Evolutionary conservation across 2,797 vertebrate genomes (phyloP).

Genomic region (Thaleichthys pacificus): DNA sequence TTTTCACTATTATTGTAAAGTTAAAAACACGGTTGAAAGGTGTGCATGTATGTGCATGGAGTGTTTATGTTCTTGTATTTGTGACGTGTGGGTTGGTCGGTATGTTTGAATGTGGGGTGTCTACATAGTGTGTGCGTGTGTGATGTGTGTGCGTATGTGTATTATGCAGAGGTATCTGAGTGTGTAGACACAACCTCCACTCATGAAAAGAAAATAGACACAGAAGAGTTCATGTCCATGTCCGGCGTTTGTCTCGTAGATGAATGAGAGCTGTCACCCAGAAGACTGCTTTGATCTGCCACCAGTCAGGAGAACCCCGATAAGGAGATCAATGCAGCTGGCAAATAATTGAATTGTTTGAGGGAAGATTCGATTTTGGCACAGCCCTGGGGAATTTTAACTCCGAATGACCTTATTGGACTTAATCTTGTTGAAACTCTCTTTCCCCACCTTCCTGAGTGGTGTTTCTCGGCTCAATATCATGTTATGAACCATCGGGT

Average conservation of each 20-base stretch:
- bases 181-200: neutral
- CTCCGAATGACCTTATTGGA: conserved; percentile 46
- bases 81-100: neutral
- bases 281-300: conserved; percentile 5
- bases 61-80: no score
- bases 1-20: neutral
- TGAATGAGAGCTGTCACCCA: conserved; percentile 1
- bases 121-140: conserved; percentile 14
- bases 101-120: neutral
- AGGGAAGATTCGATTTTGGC: conserved; percentile 63
- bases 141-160: neutral
- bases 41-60: no score
- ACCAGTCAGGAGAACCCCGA: conserved; percentile 56
- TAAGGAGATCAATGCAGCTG: conserved; percentile 59
- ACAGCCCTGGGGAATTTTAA: conserved; percentile 41
- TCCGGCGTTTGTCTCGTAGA: neutral
- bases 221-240: neutral
- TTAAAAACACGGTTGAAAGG: no score
- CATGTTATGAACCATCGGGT: conserved; percentile 39
- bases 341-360: conserved; percentile 69
- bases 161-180: neutral
- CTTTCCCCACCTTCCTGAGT: conserved; percentile 28
- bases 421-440: conserved; percentile 54
- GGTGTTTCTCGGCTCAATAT: conserved; percentile 19
- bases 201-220: neutral